Percentiles rank a stretch among this genome's conserved stretches.
Evolutionary conservation across 2,113 vertebrate species (phyloP).

Genomic region (Vulpes lagopus): DNA sequence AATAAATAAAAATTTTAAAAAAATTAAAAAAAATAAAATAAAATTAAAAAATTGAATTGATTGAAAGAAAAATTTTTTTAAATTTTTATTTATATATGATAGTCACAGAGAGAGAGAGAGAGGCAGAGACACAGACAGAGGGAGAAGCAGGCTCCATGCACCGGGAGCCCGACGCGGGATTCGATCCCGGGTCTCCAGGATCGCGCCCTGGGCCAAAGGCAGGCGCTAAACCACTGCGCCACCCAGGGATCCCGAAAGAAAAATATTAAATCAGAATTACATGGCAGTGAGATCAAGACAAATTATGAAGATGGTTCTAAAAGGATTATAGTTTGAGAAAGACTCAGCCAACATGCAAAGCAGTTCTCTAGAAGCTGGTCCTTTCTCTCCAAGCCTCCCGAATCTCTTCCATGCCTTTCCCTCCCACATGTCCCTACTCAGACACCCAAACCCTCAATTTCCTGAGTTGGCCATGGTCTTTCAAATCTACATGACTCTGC

Average conservation of each 20-base stretch:
- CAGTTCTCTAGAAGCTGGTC: not conserved
- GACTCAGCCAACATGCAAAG: not conserved
- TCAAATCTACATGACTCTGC: not conserved
- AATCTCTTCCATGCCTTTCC: not conserved
- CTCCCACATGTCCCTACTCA: not conserved
- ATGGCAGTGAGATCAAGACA: not conserved
- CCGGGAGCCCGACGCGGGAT: too few relatives aligned
- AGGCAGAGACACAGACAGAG: too few relatives aligned
- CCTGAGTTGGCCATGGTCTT: not conserved
- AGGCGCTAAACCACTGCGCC: too few relatives aligned
- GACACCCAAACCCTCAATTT: not conserved
- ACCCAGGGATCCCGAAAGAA: not conserved
- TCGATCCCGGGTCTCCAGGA: too few relatives aligned
- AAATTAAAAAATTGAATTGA: not conserved
- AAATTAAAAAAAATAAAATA: not conserved
- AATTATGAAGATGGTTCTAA: not conserved
- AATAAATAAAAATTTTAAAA: too few relatives aligned
- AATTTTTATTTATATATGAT: too few relatives aligned
- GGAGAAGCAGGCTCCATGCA: too few relatives aligned
- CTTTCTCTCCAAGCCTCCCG: not conserved
- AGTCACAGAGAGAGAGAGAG: too few relatives aligned
- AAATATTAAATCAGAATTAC: conserved; percentile 10
- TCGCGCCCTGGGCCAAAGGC: too few relatives aligned
- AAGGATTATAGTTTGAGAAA: not conserved
- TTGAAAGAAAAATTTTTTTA: too few relatives aligned